Percentiles rank a stretch among this genome's conserved stretches.
phyloP scores from a whole-genome alignment of 2,797 vertebrate genomes.

The Phrynocephalus forsythii region DNA sequence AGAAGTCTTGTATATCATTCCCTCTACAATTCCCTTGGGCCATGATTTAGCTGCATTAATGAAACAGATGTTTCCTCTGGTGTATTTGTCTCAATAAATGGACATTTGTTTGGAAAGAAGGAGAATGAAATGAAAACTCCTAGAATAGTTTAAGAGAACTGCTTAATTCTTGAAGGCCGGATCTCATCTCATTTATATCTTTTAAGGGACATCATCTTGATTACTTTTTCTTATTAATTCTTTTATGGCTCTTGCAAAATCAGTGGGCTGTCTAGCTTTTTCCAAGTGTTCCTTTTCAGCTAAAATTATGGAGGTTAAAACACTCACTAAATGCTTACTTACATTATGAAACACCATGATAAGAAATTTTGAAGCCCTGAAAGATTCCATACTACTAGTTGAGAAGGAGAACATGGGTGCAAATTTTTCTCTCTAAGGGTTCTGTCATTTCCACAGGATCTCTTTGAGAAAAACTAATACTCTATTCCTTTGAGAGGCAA shows the following conservation, averaged over 20 bases:
- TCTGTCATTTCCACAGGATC: too few species aligned
- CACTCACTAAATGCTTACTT: too few species aligned
- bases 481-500: too few species aligned
- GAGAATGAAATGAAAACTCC: slow-evolving; percentile 20
- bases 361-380: too few species aligned
- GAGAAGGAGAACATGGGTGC: too few species aligned
- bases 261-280: background rate
- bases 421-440: too few species aligned
- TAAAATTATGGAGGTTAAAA: too few species aligned
- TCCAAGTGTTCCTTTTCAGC: background rate
- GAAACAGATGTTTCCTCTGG: background rate
- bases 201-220: background rate
- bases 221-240: background rate
- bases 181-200: slow-evolving; percentile 32
- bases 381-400: too few species aligned
- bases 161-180: slow-evolving; percentile 20
- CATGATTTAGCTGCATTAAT: background rate
- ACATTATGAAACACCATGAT: too few species aligned
- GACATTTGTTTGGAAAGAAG: slow-evolving; percentile 51
- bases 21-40: background rate
- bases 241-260: background rate
- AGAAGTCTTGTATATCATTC: background rate
- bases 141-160: slow-evolving; percentile 34
- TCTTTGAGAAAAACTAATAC: too few species aligned
- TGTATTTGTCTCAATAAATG: slow-evolving; percentile 28